Evolutionary conservation across 2,113 vertebrate species (phyloP).

Genomic region (Peromyscus californicus): DNA sequence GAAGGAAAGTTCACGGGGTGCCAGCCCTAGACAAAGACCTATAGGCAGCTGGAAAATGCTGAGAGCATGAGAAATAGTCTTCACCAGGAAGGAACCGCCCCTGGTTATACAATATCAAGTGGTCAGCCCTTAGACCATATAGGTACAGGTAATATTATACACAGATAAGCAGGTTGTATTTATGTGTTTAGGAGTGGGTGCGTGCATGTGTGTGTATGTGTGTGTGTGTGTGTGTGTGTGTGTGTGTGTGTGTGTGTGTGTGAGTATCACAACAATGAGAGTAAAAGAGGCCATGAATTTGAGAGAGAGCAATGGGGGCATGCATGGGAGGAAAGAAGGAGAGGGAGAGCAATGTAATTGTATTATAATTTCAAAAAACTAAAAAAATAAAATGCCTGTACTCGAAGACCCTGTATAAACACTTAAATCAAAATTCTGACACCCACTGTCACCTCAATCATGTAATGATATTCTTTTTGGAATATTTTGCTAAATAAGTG

Average conservation of each 20-base stretch:
- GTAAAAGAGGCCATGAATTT: not conserved
- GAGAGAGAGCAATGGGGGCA: not conserved
- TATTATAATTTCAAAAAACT: not conserved
- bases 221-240: not conserved
- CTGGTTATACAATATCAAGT: not conserved
- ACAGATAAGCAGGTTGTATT: not conserved
- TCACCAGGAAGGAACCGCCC: not conserved
- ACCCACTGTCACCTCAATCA: not conserved
- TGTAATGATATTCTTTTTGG: not conserved
- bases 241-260: not conserved
- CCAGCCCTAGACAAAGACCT: not conserved
- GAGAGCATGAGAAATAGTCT: not conserved
- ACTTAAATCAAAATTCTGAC: not conserved
- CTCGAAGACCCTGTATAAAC: not conserved
- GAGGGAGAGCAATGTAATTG: not conserved
- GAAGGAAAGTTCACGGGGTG: not conserved
- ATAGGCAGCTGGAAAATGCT: not conserved
- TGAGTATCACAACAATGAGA: not conserved
- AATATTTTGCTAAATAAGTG: conserved; percentile 21
- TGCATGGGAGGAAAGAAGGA: not conserved
- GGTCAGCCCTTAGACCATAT: not conserved
- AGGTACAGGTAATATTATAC: not conserved
- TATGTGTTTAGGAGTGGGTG: not conserved
- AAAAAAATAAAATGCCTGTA: not conserved
- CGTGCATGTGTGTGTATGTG: not conserved